Percentiles rank a stretch among this genome's conserved stretches.
Evolutionary conservation across 2,797 vertebrate genomes (phyloP).

Genomic region (Rhabdomys pumilio): DNA sequence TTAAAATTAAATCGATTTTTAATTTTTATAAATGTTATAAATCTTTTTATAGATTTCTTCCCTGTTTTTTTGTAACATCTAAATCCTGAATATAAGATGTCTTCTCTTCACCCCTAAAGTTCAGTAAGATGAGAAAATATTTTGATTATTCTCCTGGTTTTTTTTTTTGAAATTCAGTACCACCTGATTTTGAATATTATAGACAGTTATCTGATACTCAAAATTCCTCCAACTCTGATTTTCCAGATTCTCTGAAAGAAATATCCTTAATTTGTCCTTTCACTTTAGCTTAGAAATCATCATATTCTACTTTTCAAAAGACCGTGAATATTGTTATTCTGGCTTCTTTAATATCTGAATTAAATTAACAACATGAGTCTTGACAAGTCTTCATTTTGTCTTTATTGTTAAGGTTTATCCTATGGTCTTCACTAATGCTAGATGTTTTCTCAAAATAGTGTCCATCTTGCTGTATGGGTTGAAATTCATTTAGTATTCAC

Average conservation of each 20-base stretch:
- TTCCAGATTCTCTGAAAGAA: neutral
- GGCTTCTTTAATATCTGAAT: neutral
- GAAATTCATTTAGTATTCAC: neutral
- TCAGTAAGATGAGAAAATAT: neutral
- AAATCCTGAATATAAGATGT: neutral
- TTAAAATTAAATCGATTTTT: neutral
- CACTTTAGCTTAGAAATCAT: neutral
- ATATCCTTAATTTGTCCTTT: conserved; percentile 10
- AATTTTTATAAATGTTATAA: conserved; percentile 21
- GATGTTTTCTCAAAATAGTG: neutral
- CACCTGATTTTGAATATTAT: neutral
- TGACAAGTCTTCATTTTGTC: neutral
- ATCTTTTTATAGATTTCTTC: neutral
- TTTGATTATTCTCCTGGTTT: neutral
- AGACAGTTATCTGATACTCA: neutral
- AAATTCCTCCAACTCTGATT: neutral
- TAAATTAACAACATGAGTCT: neutral
- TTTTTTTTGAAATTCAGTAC: neutral
- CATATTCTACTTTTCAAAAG: neutral
- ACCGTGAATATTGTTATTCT: neutral
- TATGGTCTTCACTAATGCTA: neutral
- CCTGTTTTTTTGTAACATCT: neutral
- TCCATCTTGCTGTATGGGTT: neutral
- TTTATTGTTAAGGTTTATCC: neutral
- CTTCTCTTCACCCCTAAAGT: neutral